Evolutionary conservation across 2,888 invertebrate genomes (phyloP), one percentile per base, ranked within the genome.

Genomic region (Dioctria linearis): DNA sequence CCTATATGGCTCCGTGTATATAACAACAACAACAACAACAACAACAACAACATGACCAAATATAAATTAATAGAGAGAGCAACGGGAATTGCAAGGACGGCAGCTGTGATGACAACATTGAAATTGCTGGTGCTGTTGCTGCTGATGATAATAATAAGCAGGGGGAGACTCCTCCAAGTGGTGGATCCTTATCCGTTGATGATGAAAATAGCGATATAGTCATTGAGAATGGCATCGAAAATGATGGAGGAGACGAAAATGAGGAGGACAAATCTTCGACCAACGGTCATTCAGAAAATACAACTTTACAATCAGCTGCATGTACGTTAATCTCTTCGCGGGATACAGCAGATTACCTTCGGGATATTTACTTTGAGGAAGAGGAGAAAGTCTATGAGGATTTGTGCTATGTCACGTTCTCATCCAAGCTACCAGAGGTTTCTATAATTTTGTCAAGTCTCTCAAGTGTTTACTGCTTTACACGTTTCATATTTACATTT

Each of bases 341-440:
- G 37, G 88, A 86, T 76, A 87, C 86, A 65, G 86, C 87, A 80
- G 86, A 87, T 69, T 88, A 88, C 83, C 85, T 88, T 81, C 86
- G 85, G 81, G 87, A 87, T 80, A 86, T 88, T 84, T 87, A 87
- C 82, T 86, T 86, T 82, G 86, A 88, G 80, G 88, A 93, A 84
- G 95, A 95, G 85, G 95, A 95, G 88, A 95, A 95, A 90, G 94
- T 95, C 86, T 96, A 96, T 89, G 96, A 95, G 90, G 95, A 96
- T 89, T 92, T 96, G 85, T 95, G 95, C 91, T 96, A 95, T 89
- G 94, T 95, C 87, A 95, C 95, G 87, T 94, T 95, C 90, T 91
- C 94, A 84, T 92, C 93, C 85, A 89, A 91, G 84, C 90, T 90
- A 87, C 92, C 93, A 84, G 94, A 94, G 94, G 94, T 94, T 83